These are phyloP conservation scores for Poecilia picta DNA, from an alignment of 2,797 vertebrate genomes.

Conservation along the genomic window DNA sequence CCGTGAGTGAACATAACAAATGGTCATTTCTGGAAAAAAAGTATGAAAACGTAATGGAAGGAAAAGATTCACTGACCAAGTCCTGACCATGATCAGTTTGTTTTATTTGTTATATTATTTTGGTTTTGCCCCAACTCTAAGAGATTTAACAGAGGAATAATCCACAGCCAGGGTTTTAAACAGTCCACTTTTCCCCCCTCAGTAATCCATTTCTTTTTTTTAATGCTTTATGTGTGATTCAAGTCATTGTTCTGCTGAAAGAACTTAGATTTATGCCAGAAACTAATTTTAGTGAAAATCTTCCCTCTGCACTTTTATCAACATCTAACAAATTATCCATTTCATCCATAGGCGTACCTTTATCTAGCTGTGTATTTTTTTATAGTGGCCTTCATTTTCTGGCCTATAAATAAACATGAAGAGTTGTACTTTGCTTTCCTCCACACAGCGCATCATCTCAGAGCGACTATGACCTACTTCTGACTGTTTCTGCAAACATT, in stretches of 20 bases:
- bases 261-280: neutral
- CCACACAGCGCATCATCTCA: neutral
- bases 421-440: neutral
- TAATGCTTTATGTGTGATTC: neutral
- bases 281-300: neutral
- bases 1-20: neutral
- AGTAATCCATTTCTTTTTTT: neutral
- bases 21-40: neutral
- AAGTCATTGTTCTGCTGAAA: neutral
- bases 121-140: neutral
- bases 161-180: neutral
- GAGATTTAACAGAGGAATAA: neutral
- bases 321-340: neutral
- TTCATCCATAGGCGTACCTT: neutral
- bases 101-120: neutral
- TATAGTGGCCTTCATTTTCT: neutral
- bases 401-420: neutral
- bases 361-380: neutral
- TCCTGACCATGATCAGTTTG: neutral
- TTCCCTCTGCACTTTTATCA: neutral
- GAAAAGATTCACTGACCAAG: neutral
- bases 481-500: neutral
- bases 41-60: neutral
- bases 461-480: neutral
- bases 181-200: neutral